Evolutionary conservation across 2,888 invertebrate species (phyloP).

Genomic region (Lamellibrachia columna): DNA sequence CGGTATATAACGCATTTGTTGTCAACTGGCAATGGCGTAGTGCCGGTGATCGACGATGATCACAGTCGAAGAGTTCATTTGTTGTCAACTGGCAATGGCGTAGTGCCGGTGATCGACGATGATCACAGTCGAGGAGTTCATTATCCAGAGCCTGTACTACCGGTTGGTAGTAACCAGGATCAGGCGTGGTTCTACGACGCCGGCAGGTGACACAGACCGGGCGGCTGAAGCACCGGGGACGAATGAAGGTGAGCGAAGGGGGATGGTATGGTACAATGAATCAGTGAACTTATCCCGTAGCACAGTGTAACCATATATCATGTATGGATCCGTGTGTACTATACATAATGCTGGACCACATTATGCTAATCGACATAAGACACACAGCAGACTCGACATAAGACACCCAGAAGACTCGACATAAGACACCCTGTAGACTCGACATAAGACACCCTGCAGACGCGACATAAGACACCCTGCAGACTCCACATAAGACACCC

Average conservation of each 20-base stretch:
- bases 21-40: neutral
- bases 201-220: neutral
- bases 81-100: neutral
- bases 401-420: no score
- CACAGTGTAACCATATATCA: neutral
- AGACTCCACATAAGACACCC: no score
- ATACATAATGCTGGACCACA: neutral
- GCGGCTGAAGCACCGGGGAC: neutral
- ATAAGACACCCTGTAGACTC: no score
- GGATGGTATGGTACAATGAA: neutral
- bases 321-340: neutral
- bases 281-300: neutral
- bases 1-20: neutral
- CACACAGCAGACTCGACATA: neutral
- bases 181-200: conserved; percentile 22
- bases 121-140: conserved; percentile 44
- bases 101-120: conserved; percentile 22
- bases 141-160: conserved; percentile 41
- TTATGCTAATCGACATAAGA: neutral
- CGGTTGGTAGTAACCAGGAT: conserved; percentile 40
- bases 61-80: conserved; percentile 42
- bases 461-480: no score
- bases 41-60: conserved; percentile 32
- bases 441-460: no score
- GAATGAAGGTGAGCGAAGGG: neutral